Evolutionary conservation across 2,888 invertebrate species (phyloP), one percentile per base, ranked within the genome.

Genomic region (Sepioteuthis lessoniana): DNA sequence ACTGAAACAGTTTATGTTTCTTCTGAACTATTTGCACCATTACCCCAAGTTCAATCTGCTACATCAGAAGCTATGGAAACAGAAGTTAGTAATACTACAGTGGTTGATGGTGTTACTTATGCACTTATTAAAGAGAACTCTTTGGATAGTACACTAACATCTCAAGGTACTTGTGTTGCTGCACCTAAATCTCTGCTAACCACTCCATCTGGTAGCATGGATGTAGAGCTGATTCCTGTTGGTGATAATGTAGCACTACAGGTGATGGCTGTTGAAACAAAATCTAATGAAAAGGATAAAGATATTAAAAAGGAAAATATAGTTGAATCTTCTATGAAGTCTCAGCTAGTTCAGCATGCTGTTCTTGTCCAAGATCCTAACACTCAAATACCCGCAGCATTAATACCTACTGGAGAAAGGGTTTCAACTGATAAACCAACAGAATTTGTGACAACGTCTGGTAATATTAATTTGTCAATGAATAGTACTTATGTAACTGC

Each of bases 101-200:
- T 76, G n/a, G 46, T 92, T 42, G 92, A 47, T 92, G 92, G 92
- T 21, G 92, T 92, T 92, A 92, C 92, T 92, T 92, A 92, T 92
- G 92, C 92, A 28, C 47, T 92, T 38, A 92, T 92, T 47, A 92
- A 92, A 92, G 92, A 42, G 10, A 76, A 76, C 35, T 35, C 76
- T n/a, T 31, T 92, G 42, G 46, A 92, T 31, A 92, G 42, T 31
- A 47, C 37, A n/a, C 46, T 92, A 47, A 47, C 46, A 47, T 7
- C 46, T 46, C 46, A 46, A 47, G 46, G 28, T n/a, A 5, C 46
- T 21, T 92, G 92, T 92, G 47, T 46, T 92, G 16, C 76, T 76
- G 47, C 47, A n/a, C 47, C 92, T 8, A 92, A 92, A 92, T 92
- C 92, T 42, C 31, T 92, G 47, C 31, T 92, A 19, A 92, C 46